These are phyloP conservation scores for Drosophila parthenogenetica DNA, from an alignment of 2,888 invertebrate genomes.

Conservation along the genomic window DNA sequence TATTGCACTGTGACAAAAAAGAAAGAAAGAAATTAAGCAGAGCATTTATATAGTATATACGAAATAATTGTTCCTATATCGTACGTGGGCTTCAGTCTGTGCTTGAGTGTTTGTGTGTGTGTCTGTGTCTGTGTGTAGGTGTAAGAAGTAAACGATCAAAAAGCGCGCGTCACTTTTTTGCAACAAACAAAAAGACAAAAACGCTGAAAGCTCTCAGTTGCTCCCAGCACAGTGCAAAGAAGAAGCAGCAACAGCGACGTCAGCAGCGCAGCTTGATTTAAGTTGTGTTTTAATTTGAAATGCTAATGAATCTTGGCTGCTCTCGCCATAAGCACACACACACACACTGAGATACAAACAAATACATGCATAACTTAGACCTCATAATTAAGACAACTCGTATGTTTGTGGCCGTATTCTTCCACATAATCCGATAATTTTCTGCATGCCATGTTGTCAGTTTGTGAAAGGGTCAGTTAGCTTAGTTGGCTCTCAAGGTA, in stretches of 20 bases:
- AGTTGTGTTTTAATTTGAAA: constrained; percentile 59
- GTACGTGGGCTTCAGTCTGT: constrained; percentile 50
- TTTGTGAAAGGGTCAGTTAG: constrained; percentile 55
- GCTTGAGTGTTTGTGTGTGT: background rate
- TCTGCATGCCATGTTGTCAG: constrained; percentile 19
- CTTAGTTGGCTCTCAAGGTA: constrained; percentile 52
- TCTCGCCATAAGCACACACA: constrained; percentile 27
- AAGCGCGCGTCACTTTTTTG: constrained; percentile 49
- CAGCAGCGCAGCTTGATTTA: constrained; percentile 46
- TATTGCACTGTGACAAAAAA: constrained; percentile 45
- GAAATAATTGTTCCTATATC: constrained; percentile 32
- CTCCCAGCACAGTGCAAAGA: constrained; percentile 22
- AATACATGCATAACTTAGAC: constrained; percentile 5
- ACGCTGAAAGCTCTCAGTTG: constrained; percentile 35
- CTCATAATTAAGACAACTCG: constrained; percentile 57
- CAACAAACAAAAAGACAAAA: constrained; percentile 39
- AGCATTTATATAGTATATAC: constrained; percentile 1
- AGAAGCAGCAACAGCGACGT: background rate
- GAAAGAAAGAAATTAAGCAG: constrained; percentile 9
- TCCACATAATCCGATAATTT: constrained; percentile 9
- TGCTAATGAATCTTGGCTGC: constrained; percentile 59
- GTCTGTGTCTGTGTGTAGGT: constrained; percentile 55
- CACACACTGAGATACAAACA: background rate
- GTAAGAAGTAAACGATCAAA: constrained; percentile 59
- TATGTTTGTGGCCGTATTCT: constrained; percentile 2